Base-by-base conservation (phyloP, 2,113 vertebrate genomes). In the Burhinus oedicnemus region DNA sequence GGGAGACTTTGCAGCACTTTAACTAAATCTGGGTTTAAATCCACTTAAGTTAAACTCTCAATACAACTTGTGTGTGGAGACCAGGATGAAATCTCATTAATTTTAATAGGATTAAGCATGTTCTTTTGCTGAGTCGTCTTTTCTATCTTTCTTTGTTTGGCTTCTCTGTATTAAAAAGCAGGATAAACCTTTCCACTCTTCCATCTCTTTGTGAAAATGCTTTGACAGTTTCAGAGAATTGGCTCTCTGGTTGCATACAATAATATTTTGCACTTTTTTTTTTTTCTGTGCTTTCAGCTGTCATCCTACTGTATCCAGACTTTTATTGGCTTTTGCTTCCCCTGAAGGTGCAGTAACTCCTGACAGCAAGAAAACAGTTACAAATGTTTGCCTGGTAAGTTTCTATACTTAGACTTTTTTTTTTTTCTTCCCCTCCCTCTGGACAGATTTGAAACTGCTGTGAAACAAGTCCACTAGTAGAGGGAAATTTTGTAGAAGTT, bases 1-100 rank as follows among this genome's bases (percentile, higher is more conserved):
- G 30, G 66, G 49, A 93, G 86, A 65, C 80, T 95, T 92, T 92
- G 58, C 54, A 90, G 64, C 71, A 54, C 64, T 87, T 83, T 11
- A 83, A 83, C 80, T 87, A 96, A 96, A 91, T 91, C 87, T 90
- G 52, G 12, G 45, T 93, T 96, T 93, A 94, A 95, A 94, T 85
- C 84, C 74, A 83, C 29, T 93, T 80, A 87, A 92, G 40, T 89
- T 93, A 77, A 89, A 93, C 75, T 92, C 74, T n/a, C 29, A 34
- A 2, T 68, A 66, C 34, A 66, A 66, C 62, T 93, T 62, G 12
- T 62, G 51, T 80, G 54, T 86, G 68, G 54, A 94, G 82, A 86
- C 45, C 34, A 54, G 60, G 90, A 64, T 94, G 75, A 87, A 94
- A 86, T 95, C 94, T 91, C 80, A 91, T 96, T 94, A 89, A 87